phyloP scores from a whole-genome alignment of 2,113 vertebrate species.

The Grallaria varia region DNA sequence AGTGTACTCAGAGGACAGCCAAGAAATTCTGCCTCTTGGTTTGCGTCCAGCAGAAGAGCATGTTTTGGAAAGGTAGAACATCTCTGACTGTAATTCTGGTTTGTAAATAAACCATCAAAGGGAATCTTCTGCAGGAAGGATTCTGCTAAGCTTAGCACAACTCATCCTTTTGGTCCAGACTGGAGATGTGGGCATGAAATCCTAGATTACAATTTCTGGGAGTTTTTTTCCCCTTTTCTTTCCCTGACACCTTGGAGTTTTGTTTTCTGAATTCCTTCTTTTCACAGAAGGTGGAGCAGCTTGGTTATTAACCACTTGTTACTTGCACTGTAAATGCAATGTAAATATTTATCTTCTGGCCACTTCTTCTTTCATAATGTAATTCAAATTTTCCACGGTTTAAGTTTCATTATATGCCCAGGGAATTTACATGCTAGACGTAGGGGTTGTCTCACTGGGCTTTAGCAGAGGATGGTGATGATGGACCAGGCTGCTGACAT shows the following conservation, averaged over 20 bases:
- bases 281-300: neutral
- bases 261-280: conserved; percentile 3
- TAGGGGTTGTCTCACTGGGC: neutral
- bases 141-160: neutral
- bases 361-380: neutral
- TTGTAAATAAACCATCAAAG: conserved; percentile 28
- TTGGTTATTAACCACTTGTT: neutral
- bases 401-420: neutral
- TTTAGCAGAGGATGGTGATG: neutral
- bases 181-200: neutral
- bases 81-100: neutral
- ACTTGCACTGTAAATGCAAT: neutral
- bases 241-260: conserved; percentile 2
- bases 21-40: neutral
- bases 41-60: neutral
- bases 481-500: neutral
- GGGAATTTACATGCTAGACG: neutral
- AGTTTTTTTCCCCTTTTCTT: neutral
- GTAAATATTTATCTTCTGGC: neutral
- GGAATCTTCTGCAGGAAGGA: neutral
- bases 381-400: neutral
- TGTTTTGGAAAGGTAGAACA: neutral
- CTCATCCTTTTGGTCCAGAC: neutral
- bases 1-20: neutral
- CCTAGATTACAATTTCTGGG: neutral